Base-by-base conservation (phyloP, 1,140 invertebrate species). In the Penaeus japonicus region DNA sequence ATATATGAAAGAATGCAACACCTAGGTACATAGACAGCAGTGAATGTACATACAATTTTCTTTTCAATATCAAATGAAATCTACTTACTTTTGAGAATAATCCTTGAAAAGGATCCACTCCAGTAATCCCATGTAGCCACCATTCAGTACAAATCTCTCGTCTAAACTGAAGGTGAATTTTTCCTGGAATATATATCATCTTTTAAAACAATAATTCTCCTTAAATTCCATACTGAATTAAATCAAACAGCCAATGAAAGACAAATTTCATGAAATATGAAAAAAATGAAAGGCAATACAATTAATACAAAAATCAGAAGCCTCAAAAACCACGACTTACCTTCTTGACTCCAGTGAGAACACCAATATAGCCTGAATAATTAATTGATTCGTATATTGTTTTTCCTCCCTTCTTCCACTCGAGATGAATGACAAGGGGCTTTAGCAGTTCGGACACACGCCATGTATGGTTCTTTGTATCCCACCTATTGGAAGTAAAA, bases 81-180 rank as follows among this genome's bases (percentile, higher is more conserved):
- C 27, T 17, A 86, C 89, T 89, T 53, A 89, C 32, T 92, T 91
- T n/a, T 92, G 92, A 59, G 92, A 92, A 35, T 92, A 92, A 59
- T 92, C 91, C 27, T 93, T 82, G 18, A 89, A 83, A 20, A 89
- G 79, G n/a, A 89, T 73, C 94, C 94, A 95, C 77, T 94, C 92
- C n/a, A 94, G 87, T 7, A 94, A 91, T 12, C 94, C 89, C n/a
- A 89, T 32, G 22, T 47, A 85, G 15, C 89, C 89, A 47, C 84
- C 84, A 59, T 89, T 83, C 0, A 86, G 5, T n/a, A n/a, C 53
- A 59, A 89, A 85, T 24, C 89, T 62, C 65, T 89, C 84, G 54
- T 89, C 89, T 47, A 89, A 53, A 57, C 84, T 89, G 65, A 89
- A 89, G 78, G 84, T 89, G 27, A 86, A 89, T n/a, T 86, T 80